Conservation (phyloP, 2,888 invertebrate genomes). For the Callinectes sapidus region DNA sequence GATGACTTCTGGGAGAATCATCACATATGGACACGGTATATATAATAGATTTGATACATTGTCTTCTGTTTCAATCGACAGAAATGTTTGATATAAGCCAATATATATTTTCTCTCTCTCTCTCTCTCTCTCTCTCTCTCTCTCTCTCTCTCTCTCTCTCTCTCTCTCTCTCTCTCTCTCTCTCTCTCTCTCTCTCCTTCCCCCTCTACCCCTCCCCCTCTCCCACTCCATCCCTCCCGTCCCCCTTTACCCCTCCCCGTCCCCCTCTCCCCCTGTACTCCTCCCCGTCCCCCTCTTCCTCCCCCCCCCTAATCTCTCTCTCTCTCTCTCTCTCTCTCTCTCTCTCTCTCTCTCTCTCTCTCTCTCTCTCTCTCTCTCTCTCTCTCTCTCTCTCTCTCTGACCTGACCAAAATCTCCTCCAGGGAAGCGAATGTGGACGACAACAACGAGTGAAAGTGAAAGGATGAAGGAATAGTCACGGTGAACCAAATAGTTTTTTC, state of each 20-base stretch:
- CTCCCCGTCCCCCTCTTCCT: neutral
- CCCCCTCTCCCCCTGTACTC: neutral
- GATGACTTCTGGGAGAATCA: constrained; percentile 7
- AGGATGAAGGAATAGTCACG: neutral
- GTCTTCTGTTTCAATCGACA: neutral
- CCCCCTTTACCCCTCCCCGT: too few relatives aligned
- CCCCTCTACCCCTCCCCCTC: neutral
- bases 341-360: neutral
- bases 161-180: neutral
- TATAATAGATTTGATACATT: neutral
- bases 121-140: too few relatives aligned
- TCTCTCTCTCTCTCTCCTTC: neutral
- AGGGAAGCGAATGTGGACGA: constrained; percentile 7
- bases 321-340: neutral
- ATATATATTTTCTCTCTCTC: neutral
- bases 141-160: too few relatives aligned
- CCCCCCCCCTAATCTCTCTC: neutral
- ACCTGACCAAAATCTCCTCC: neutral
- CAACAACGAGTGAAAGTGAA: neutral
- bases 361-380: neutral
- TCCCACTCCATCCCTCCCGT: neutral
- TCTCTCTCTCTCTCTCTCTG: neutral
- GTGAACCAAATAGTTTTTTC: neutral
- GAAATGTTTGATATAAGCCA: neutral
- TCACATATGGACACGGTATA: constrained; percentile 6